Percentiles rank a stretch among this genome's conserved stretches.
Conservation (phyloP, 2,888 invertebrate species). For the Drosophila peninsularis region DNA sequence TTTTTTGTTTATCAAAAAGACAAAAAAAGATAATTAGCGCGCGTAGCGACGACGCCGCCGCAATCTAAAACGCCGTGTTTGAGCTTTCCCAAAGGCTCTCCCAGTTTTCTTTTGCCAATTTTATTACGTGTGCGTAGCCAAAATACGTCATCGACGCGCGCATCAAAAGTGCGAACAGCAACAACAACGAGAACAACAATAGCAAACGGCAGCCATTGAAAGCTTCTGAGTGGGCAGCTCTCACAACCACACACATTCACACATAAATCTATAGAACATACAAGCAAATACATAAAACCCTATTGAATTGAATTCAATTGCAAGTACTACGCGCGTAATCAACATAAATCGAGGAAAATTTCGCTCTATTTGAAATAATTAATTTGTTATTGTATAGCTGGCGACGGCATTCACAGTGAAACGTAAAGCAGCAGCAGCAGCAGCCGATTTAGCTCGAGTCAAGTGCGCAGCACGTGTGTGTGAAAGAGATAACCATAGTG, state of each 20-base stretch:
- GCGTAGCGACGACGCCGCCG: slow-evolving; percentile 36
- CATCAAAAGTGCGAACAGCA: slow-evolving; percentile 49
- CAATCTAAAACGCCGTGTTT: slow-evolving; percentile 17
- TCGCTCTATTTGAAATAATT: slow-evolving; percentile 61
- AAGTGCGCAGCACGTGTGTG: slow-evolving; percentile 61
- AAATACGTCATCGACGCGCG: slow-evolving; percentile 78
- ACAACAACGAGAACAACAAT: slow-evolving; percentile 24
- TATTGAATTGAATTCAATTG: slow-evolving; percentile 69
- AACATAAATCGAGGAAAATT: slow-evolving; percentile 69
- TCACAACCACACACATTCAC: slow-evolving; percentile 15
- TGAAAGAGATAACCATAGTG: slow-evolving; percentile 43
- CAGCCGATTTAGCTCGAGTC: slow-evolving; percentile 20
- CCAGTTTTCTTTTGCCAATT: slow-evolving; percentile 37
- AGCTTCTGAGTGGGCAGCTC: slow-evolving; percentile 55
- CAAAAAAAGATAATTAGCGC: slow-evolving; percentile 37
- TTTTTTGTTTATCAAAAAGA: slow-evolving; percentile 54
- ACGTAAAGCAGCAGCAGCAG: slow-evolving; percentile 27
- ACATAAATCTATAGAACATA: slow-evolving; percentile 10
- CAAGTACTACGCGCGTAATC: slow-evolving; percentile 53
- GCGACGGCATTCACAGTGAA: slow-evolving; percentile 60
- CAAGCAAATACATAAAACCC: slow-evolving; percentile 23
- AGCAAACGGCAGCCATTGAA: slow-evolving; percentile 49
- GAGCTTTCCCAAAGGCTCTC: slow-evolving; percentile 43
- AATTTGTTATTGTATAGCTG: slow-evolving; percentile 67
- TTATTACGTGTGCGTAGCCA: slow-evolving; percentile 63